These are phyloP conservation scores for Macrobrachium rosenbergii DNA, from an alignment of 1,140 invertebrate genomes.

Conservation along the genomic window DNA sequence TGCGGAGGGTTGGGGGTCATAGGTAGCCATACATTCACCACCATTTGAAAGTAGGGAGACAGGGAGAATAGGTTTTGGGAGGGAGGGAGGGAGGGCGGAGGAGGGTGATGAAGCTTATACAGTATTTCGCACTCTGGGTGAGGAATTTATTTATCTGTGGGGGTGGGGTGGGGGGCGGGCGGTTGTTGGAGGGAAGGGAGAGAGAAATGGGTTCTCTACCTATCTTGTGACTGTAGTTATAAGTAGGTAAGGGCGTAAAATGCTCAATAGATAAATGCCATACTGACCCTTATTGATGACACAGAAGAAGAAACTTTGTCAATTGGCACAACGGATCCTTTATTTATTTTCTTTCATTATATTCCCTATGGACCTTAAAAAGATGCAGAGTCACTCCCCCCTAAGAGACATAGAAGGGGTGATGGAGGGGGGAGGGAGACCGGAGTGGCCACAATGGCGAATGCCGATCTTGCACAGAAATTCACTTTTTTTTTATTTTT, in stretches of 20 bases:
- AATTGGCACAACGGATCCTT: slow-evolving; percentile 53
- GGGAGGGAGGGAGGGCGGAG: slow-evolving; percentile 8
- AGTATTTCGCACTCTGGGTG: not conserved
- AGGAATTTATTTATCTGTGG: not conserved
- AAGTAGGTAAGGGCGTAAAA: slow-evolving; percentile 58
- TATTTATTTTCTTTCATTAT: slow-evolving; percentile 13
- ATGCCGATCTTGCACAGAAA: slow-evolving; percentile 39
- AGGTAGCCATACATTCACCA: slow-evolving; percentile 31
- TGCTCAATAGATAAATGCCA: slow-evolving; percentile 59
- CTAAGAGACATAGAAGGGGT: no score
- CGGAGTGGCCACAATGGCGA: not conserved
- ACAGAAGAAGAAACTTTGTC: slow-evolving; percentile 56
- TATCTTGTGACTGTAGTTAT: slow-evolving; percentile 62
- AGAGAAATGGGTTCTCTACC: slow-evolving; percentile 48
- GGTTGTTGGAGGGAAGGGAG: slow-evolving; percentile 16
- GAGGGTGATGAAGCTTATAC: not conserved
- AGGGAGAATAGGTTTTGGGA: not conserved
- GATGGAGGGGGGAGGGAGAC: not conserved
- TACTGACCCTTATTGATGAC: slow-evolving; percentile 56
- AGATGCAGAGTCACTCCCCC: no score
- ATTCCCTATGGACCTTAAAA: not conserved
- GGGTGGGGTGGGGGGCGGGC: not conserved
- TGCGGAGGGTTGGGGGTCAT: slow-evolving; percentile 47
- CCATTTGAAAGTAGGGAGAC: not conserved
- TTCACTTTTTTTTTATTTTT: slow-evolving; percentile 29